Conservation (phyloP, 2,113 vertebrate genomes). For the Todiramphus chloris region DNA sequence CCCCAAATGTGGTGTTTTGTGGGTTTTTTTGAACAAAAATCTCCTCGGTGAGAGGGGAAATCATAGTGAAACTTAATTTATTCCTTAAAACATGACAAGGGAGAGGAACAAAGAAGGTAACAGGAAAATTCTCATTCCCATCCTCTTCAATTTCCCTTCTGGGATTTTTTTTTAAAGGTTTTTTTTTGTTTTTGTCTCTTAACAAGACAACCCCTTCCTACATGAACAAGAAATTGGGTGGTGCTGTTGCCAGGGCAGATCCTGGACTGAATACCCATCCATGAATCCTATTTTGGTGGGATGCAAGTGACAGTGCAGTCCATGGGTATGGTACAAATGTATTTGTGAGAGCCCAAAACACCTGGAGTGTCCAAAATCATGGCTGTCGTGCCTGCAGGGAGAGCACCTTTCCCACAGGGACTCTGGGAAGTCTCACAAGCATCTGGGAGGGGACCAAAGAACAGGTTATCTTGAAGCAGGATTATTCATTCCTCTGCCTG, state of each 20-base stretch:
- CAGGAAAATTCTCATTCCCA: neutral
- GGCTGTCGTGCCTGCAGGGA: accelerated
- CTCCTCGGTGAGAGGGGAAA: neutral
- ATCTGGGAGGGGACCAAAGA: neutral
- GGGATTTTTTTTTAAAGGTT: too few species aligned
- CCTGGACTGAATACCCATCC: neutral
- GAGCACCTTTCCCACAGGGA: neutral
- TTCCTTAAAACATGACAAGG: neutral
- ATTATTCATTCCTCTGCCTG: neutral
- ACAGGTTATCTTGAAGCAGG: neutral
- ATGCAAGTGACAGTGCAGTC: neutral
- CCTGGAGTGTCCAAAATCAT: accelerated
- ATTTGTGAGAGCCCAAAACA: neutral
- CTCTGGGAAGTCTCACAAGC: neutral
- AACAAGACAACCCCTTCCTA: neutral
- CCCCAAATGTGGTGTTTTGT: neutral
- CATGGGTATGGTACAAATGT: accelerated
- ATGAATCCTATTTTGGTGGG: neutral
- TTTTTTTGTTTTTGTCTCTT: neutral
- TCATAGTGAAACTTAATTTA: neutral
- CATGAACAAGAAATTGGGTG: neutral
- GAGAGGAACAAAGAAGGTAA: neutral
- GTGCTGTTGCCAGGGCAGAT: neutral
- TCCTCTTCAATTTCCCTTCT: neutral
- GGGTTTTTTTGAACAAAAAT: neutral